These are phyloP conservation scores for Natrix natrix DNA, from an alignment of 2,797 vertebrate genomes.

Conservation along the genomic window DNA sequence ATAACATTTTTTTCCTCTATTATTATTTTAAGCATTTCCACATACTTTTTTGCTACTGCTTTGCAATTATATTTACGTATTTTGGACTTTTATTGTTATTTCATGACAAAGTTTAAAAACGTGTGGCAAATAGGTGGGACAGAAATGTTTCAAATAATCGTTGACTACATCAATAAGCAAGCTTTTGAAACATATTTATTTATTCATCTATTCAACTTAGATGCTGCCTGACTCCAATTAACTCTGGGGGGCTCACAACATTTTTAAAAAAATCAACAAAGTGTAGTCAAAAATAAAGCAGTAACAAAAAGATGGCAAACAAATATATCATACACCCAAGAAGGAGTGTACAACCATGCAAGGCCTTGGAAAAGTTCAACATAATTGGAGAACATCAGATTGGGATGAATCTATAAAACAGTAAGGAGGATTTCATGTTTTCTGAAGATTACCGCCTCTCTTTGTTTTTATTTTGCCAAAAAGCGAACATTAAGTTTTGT, in stretches of 20 bases:
- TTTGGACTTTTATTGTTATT: background rate
- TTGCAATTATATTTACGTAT: background rate
- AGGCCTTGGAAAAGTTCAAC: background rate
- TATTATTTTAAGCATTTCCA: background rate
- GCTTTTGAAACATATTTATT: background rate
- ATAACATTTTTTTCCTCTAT: background rate
- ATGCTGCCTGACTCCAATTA: background rate
- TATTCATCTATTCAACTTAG: background rate
- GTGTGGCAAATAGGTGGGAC: background rate
- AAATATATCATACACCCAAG: background rate
- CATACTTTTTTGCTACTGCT: background rate
- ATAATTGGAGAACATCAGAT: background rate
- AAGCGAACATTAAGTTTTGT: background rate
- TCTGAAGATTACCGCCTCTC: background rate
- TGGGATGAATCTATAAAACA: background rate
- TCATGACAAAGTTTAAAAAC: background rate
- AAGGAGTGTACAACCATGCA: background rate
- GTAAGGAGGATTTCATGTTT: background rate
- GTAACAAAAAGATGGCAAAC: background rate
- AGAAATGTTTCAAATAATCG: background rate
- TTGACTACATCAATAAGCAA: background rate
- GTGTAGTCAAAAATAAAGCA: background rate
- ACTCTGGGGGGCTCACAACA: background rate
- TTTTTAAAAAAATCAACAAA: background rate
- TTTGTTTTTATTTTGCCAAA: slow-evolving; percentile 8